A percentile compares a stretch with the other conserved stretches of the same genome.
phyloP scores from a whole-genome alignment of 2,888 invertebrate genomes.

The Andrena haemorrhoa region DNA sequence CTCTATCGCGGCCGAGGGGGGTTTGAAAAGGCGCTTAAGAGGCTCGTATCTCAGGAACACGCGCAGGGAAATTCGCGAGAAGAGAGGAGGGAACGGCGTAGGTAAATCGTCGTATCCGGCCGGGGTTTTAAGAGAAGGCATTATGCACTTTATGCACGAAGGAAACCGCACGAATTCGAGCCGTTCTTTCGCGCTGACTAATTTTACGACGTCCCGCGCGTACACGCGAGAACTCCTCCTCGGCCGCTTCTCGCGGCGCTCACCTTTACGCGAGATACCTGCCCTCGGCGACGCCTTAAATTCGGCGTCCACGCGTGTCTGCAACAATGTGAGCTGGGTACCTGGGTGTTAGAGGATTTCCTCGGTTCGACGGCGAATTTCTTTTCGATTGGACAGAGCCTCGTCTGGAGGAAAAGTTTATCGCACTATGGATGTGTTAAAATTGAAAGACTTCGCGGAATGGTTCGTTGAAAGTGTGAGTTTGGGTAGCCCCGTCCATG shows the following conservation, averaged over 20 bases:
- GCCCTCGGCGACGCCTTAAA: background rate
- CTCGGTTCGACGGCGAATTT: too few species aligned
- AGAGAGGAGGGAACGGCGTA: background rate
- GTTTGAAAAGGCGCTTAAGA: constrained; percentile 29
- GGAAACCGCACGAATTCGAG: constrained; percentile 55
- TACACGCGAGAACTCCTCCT: constrained; percentile 21
- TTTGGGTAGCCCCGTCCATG: too few species aligned
- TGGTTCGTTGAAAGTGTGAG: too few species aligned
- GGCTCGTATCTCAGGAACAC: constrained; percentile 40
- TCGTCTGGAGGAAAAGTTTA: too few species aligned
- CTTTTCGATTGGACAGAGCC: too few species aligned
- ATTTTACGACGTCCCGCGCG: constrained; percentile 57
- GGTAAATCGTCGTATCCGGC: constrained; percentile 40
- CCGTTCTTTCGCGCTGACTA: constrained; percentile 58
- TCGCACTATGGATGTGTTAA: too few species aligned
- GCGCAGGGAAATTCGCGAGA: constrained; percentile 37
- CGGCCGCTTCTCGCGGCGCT: background rate
- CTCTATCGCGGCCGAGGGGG: background rate
- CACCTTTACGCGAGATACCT: background rate
- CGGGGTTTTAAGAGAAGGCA: constrained; percentile 57
- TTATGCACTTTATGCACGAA: constrained; percentile 57
- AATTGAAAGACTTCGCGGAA: too few species aligned
- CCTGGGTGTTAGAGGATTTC: background rate
- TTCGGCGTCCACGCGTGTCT: background rate
- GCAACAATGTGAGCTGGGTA: background rate